These are phyloP conservation scores for Ochlodes sylvanus DNA, from an alignment of 2,888 invertebrate species.

Conservation along the genomic window DNA sequence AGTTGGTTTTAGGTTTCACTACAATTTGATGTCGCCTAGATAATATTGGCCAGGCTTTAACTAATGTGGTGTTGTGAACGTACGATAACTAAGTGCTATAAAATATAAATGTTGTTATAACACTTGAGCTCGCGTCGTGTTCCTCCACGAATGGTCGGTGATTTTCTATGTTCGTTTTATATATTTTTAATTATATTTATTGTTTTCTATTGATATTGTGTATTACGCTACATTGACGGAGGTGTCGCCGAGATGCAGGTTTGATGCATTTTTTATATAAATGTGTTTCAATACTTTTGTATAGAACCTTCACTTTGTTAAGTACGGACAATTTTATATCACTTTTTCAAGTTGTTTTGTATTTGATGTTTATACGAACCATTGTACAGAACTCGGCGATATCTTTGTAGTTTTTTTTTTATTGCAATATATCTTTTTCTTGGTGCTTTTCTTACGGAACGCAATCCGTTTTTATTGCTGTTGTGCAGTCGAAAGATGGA, in stretches of 20 bases:
- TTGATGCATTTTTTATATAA: background rate
- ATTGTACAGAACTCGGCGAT: background rate
- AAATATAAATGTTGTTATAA: no score
- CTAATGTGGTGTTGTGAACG: no score
- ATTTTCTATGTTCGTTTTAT: constrained; percentile 24
- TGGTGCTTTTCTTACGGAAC: constrained; percentile 46
- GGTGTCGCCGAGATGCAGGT: background rate
- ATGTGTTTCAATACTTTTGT: constrained; percentile 3
- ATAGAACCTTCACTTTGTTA: background rate
- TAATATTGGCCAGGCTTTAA: no score
- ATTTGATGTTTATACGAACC: background rate
- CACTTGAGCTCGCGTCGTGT: background rate
- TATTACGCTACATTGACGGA: constrained; percentile 1
- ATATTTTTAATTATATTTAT: constrained; percentile 26
- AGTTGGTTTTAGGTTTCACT: background rate
- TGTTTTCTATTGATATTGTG: constrained; percentile 14
- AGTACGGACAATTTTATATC: background rate
- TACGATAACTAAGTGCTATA: no score
- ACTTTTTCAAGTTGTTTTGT: background rate
- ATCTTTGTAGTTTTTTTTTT: constrained; percentile 3
- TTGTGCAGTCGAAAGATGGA: background rate
- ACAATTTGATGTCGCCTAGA: background rate
- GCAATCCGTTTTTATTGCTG: background rate
- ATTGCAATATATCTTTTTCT: constrained; percentile 41
- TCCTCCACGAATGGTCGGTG: background rate